These are phyloP conservation scores for Pelobates cultripes DNA, from an alignment of 2,797 vertebrate species.

Conservation along the genomic window DNA sequence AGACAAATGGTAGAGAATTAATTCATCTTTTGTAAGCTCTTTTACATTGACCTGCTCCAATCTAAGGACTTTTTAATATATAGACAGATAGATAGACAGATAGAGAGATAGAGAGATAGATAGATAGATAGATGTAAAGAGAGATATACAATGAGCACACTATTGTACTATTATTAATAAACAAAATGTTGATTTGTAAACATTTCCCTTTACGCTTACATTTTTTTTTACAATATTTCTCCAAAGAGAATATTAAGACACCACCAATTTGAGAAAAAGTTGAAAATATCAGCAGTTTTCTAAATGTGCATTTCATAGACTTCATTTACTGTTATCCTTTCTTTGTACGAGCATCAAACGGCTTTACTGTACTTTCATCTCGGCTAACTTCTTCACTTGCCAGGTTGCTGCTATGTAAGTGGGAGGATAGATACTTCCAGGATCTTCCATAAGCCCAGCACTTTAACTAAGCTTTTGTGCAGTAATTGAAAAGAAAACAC, in stretches of 20 bases:
- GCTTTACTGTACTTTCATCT: slow-evolving; percentile 30
- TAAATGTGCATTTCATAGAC: neutral
- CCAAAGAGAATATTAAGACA: neutral
- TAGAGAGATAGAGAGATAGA: no score
- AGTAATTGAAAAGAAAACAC: slow-evolving; percentile 36
- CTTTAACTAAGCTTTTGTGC: slow-evolving; percentile 26
- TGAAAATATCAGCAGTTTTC: neutral
- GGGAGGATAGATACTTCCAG: neutral
- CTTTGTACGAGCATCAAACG: slow-evolving; percentile 28
- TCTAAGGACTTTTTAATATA: no score
- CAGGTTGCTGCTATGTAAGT: slow-evolving; percentile 18
- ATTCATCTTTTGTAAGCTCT: no score
- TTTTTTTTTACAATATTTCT: no score
- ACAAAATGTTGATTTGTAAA: no score
- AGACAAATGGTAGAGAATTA: no score
- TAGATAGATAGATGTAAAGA: no score
- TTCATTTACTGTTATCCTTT: slow-evolving; percentile 2
- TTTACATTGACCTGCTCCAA: no score
- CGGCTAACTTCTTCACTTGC: slow-evolving; percentile 21
- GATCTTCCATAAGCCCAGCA: neutral
- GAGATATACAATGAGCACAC: no score
- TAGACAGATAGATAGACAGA: no score
- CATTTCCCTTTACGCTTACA: no score
- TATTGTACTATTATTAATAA: no score
- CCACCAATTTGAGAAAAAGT: neutral